Evolutionary conservation across 2,888 invertebrate genomes (phyloP), one percentile per base, ranked within the genome.

Genomic region (Troilus luridus): DNA sequence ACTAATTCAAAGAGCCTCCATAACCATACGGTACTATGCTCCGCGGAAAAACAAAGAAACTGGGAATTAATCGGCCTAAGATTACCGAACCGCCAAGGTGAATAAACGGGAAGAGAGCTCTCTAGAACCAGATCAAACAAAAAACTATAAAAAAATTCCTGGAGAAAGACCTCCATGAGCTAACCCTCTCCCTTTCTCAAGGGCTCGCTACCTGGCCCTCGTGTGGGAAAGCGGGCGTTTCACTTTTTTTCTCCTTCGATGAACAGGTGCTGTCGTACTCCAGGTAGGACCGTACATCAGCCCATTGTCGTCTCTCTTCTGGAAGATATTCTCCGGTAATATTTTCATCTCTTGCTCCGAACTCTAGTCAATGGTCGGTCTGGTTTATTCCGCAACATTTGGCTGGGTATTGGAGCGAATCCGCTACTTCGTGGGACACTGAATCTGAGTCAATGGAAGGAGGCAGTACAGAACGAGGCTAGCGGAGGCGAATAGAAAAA

Each of bases 151-250:
- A 64, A 89, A 89, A 64, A 7, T 0, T n/a, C 5, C 88, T 62
- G 88, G 88, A 62, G 62, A 64, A 89, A 64, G 64, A 56, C 54
- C 54, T 64, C 17, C n/a, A 64, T 64, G 89, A 64, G 3, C 89
- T 89, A 89, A 89, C 89, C 89, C 89, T 89, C 89, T 89, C 89
- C 89, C 89, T 89, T 89, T 89, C 89, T 67, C 6, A 89, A 89
- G 62, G 89, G 89, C 60, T 67, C 41, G 64, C 54, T 64, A 64
- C 67, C 24, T 24, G 62, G 21, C 62, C 89, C 21, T 0, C 54
- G 89, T 89, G 89, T 62, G 89, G 64, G 64, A 89, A 64, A 62
- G 11, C 64, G 62, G 89, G 27, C 60, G 64, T 62, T 64, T 62
- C 64, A 64, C 64, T 64, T 64, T 64, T 89, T 88, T 88, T 64